These are phyloP conservation scores for Caenorhabditis macrosperma DNA, from an alignment of 2,888 invertebrate genomes.

Conservation along the genomic window DNA sequence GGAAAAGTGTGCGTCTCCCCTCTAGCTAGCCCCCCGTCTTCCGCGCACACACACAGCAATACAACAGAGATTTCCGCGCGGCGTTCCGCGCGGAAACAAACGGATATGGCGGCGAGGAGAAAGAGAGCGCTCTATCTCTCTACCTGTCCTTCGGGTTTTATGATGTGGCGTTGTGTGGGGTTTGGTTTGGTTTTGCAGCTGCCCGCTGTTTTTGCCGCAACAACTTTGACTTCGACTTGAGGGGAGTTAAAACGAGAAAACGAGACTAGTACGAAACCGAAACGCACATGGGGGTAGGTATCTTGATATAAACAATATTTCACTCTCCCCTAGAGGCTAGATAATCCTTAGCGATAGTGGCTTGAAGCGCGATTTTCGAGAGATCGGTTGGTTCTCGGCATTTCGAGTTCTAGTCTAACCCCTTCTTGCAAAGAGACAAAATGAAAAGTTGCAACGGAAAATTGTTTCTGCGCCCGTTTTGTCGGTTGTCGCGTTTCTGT, in stretches of 20 bases:
- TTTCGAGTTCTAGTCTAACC: no score
- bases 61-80: constrained; percentile 1
- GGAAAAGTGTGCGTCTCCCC: neutral
- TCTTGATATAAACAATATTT: neutral
- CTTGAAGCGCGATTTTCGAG: neutral
- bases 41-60: constrained; percentile 32
- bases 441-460: no score
- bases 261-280: no score
- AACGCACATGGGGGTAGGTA: neutral
- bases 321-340: neutral
- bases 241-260: no score
- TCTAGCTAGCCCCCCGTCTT: neutral
- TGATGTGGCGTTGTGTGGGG: no score
- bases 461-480: no score
- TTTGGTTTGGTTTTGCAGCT: neutral
- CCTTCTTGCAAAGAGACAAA: no score
- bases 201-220: no score
- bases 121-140: constrained; percentile 11
- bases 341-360: neutral
- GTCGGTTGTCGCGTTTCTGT: no score
- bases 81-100: constrained; percentile 24
- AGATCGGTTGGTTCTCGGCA: no score
- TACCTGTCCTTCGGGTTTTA: neutral
- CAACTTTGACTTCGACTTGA: no score
- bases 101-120: constrained; percentile 38